Conservation (phyloP, 2,888 invertebrate genomes). For the Polyommatus iphigenia region DNA sequence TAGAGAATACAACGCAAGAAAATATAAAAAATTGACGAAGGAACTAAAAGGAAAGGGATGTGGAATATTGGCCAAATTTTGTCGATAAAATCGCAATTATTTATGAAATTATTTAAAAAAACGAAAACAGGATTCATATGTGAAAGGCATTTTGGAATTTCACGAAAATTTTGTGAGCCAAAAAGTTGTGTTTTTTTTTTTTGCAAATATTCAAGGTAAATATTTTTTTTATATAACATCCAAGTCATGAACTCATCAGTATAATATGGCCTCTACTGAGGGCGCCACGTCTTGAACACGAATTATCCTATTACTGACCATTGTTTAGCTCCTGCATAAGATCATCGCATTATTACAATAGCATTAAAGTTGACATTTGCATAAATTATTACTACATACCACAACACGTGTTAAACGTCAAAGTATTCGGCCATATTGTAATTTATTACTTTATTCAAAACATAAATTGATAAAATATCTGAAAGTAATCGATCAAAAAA, state of each 20-base stretch:
- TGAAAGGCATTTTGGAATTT: no score
- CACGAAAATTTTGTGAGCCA: no score
- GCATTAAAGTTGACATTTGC: slow-evolving; percentile 28
- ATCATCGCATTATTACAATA: slow-evolving; percentile 29
- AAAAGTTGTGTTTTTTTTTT: neutral
- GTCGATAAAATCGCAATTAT: neutral
- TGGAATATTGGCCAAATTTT: neutral
- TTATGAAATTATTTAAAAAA: no score
- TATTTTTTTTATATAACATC: neutral
- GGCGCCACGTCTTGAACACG: slow-evolving; percentile 61
- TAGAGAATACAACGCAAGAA: neutral
- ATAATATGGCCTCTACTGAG: slow-evolving; percentile 62
- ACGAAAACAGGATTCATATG: no score
- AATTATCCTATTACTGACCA: slow-evolving; percentile 67
- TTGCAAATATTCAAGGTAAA: neutral
- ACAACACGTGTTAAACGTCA: slow-evolving; percentile 30
- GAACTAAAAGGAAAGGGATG: neutral
- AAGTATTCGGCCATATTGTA: slow-evolving; percentile 25
- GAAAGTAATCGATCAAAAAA: neutral
- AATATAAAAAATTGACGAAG: neutral
- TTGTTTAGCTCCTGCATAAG: slow-evolving; percentile 27
- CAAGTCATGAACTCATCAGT: slow-evolving; percentile 59
- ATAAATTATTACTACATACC: slow-evolving; percentile 26
- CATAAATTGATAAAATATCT: neutral
- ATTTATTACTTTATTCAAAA: slow-evolving; percentile 28